These are phyloP conservation scores for Drosophila triauraria DNA, from an alignment of 1,140 invertebrate genomes.

Conservation along the genomic window DNA sequence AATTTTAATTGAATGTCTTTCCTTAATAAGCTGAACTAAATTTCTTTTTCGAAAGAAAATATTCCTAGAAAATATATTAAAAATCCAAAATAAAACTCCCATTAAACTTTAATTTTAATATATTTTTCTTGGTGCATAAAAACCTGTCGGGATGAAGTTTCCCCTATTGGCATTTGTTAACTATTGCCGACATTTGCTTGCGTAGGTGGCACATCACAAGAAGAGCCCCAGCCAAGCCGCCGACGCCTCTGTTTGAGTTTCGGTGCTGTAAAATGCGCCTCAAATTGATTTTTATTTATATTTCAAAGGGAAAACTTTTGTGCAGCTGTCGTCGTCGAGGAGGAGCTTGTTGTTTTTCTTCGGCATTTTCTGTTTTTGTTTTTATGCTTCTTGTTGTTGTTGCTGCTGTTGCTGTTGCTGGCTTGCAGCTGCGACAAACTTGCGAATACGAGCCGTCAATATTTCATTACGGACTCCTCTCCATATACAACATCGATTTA, in stretches of 20 bases:
- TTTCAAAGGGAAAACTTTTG: slow-evolving; percentile 75
- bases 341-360: slow-evolving; percentile 58
- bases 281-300: slow-evolving; percentile 83
- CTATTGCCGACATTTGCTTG: slow-evolving; percentile 69
- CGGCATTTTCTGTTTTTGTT: slow-evolving; percentile 27
- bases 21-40: no score
- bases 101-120: neutral
- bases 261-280: slow-evolving; percentile 72
- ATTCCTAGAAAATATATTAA: neutral
- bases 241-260: slow-evolving; percentile 68
- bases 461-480: slow-evolving; percentile 30
- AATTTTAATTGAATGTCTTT: no score
- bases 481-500: slow-evolving; percentile 63
- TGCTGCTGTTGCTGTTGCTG: neutral
- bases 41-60: neutral
- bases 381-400: slow-evolving; percentile 26
- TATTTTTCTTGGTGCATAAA: neutral
- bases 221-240: neutral
- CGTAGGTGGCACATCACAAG: slow-evolving; percentile 18
- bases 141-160: slow-evolving; percentile 5
- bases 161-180: slow-evolving; percentile 63
- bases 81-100: no score
- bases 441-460: slow-evolving; percentile 46
- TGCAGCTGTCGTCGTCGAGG: slow-evolving; percentile 60
- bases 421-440: slow-evolving; percentile 67